A percentile compares a stretch with the other conserved stretches of the same genome.
Evolutionary conservation across 2,113 vertebrate species (phyloP).

Genomic region (Chloropsis hardwickii): DNA sequence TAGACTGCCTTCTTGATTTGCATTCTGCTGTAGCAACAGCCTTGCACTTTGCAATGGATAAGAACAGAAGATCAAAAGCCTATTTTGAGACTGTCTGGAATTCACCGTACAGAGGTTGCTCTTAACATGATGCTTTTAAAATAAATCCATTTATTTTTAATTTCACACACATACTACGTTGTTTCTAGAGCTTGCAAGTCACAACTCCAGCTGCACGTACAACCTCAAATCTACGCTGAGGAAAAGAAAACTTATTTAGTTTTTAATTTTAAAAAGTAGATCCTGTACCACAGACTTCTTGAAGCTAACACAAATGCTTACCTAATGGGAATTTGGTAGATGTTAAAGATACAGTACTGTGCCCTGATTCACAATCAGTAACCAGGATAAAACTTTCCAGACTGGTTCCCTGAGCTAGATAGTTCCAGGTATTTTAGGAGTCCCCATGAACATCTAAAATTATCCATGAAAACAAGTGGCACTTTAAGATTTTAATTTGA

Average conservation of each 20-base stretch:
- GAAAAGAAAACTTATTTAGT: background rate
- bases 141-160: background rate
- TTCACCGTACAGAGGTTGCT: background rate
- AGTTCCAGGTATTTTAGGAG: background rate
- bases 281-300: background rate
- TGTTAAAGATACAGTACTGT: background rate
- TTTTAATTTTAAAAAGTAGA: background rate
- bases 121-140: background rate
- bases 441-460: background rate
- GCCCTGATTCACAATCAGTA: background rate
- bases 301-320: background rate
- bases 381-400: background rate
- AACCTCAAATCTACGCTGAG: background rate
- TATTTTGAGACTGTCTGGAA: background rate
- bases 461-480: background rate
- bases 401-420: background rate
- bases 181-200: background rate
- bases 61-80: constrained; percentile 1
- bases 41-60: background rate
- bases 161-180: background rate
- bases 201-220: background rate
- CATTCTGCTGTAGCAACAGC: background rate
- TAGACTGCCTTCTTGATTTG: background rate
- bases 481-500: background rate
- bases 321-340: background rate